Evolutionary conservation across 2,888 invertebrate species (phyloP).

Genomic region (Lobophora halterata): DNA sequence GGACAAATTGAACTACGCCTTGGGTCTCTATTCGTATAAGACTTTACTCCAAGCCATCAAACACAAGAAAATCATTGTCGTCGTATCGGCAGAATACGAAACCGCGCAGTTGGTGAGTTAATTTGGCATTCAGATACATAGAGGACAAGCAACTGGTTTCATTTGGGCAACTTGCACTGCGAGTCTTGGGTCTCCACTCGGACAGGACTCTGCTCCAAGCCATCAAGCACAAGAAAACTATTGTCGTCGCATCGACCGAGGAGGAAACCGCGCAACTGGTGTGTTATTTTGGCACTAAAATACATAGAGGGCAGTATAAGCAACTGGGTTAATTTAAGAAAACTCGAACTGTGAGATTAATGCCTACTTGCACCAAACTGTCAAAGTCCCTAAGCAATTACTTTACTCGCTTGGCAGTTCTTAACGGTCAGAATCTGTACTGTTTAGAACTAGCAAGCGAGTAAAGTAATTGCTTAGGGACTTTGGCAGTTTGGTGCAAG

Average conservation of each 20-base stretch:
- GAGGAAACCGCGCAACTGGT: slow-evolving; percentile 89
- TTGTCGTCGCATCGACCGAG: slow-evolving; percentile 89
- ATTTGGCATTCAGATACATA: too few relatives aligned
- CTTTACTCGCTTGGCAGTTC: slow-evolving; percentile 92
- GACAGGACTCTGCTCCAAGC: slow-evolving; percentile 80
- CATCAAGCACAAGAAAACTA: slow-evolving; percentile 82
- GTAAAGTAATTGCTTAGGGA: slow-evolving; percentile 91
- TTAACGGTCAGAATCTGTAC: slow-evolving; percentile 89
- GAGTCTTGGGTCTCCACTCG: slow-evolving; percentile 84
- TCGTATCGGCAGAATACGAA: slow-evolving; percentile 89
- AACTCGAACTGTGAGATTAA: slow-evolving; percentile 85
- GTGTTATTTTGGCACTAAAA: too few relatives aligned
- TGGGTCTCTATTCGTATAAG: slow-evolving; percentile 83
- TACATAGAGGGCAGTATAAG: slow-evolving; percentile 92
- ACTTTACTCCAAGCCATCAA: slow-evolving; percentile 82
- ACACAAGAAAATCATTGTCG: slow-evolving; percentile 84
- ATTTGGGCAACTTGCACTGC: too few relatives aligned
- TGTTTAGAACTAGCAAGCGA: too few relatives aligned
- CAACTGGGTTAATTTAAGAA: slow-evolving; percentile 87
- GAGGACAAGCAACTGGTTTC: too few relatives aligned
- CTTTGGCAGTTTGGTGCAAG: slow-evolving; percentile 86
- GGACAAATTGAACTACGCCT: slow-evolving; percentile 85
- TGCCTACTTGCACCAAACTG: slow-evolving; percentile 83
- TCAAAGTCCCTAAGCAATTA: slow-evolving; percentile 81
- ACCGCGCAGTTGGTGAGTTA: slow-evolving; percentile 85